Conservation (phyloP, 2,797 vertebrate species). For the Gymnopithys bicolor region DNA sequence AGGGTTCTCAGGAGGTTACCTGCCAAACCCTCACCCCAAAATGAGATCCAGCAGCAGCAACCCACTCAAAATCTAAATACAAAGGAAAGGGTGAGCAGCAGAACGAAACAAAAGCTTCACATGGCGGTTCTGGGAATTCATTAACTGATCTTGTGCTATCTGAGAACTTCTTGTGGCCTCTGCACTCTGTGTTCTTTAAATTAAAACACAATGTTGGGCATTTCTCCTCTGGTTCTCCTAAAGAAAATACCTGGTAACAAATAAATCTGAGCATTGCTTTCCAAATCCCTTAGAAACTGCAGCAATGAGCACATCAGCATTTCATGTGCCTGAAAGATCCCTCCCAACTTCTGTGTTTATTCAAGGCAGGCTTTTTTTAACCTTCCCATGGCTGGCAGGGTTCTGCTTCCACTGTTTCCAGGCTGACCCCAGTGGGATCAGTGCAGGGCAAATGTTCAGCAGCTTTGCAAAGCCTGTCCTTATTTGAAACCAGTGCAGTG, state of each 20-base stretch:
- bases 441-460: not conserved
- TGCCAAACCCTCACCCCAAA: not conserved
- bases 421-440: not conserved
- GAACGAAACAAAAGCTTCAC: not conserved
- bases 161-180: not conserved
- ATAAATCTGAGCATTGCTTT: not conserved
- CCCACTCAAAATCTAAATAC: not conserved
- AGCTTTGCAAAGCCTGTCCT: not conserved
- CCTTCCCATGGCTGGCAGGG: not conserved
- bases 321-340: not conserved
- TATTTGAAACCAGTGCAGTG: not conserved
- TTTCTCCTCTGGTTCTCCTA: not conserved
- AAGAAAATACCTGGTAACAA: not conserved
- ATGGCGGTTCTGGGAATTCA: not conserved
- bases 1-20: not conserved
- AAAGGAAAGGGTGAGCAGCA: not conserved
- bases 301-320: not conserved
- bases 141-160: not conserved
- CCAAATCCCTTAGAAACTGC: not conserved
- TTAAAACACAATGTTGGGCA: not conserved
- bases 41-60: not conserved
- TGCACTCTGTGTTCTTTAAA: not conserved
- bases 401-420: not conserved
- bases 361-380: not conserved
- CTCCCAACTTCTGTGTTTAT: not conserved